Conservation (phyloP, 2,797 vertebrate genomes). For the Muscicapa striata region DNA sequence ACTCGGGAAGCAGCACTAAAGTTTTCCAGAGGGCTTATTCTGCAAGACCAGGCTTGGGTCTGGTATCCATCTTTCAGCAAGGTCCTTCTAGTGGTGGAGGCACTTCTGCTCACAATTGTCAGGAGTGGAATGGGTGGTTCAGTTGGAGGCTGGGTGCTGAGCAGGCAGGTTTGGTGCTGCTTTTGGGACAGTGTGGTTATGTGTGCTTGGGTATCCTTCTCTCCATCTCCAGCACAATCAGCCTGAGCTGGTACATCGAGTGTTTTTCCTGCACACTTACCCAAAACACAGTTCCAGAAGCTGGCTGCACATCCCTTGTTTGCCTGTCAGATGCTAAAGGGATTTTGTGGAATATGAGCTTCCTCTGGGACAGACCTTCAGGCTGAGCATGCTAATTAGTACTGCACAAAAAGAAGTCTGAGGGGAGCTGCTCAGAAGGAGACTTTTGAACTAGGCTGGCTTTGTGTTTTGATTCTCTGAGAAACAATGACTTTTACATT, state of each 20-base stretch:
- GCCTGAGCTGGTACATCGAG: not conserved
- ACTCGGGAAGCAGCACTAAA: not conserved
- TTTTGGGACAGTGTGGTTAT: not conserved
- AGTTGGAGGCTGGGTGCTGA: not conserved
- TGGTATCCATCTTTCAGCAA: not conserved
- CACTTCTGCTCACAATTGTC: not conserved
- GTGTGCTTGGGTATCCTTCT: not conserved
- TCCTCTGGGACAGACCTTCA: slow-evolving; percentile 38
- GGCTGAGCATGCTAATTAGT: slow-evolving; percentile 21
- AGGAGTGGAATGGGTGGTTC: not conserved
- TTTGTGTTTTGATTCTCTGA: not conserved
- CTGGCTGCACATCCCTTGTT: not conserved
- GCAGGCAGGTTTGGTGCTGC: not conserved
- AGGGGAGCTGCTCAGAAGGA: slow-evolving; percentile 20
- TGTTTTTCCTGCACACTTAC: not conserved
- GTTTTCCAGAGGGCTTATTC: not conserved
- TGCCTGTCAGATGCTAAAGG: slow-evolving; percentile 2
- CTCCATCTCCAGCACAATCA: not conserved
- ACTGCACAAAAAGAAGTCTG: not conserved
- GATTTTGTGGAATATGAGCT: slow-evolving; percentile 3
- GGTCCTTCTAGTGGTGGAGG: not conserved
- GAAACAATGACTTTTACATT: not conserved
- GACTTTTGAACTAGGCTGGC: not conserved
- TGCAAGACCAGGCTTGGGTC: not conserved
- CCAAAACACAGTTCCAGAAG: not conserved